Conservation (phyloP, 2,888 invertebrate species). For the Ectobius pallidus region DNA sequence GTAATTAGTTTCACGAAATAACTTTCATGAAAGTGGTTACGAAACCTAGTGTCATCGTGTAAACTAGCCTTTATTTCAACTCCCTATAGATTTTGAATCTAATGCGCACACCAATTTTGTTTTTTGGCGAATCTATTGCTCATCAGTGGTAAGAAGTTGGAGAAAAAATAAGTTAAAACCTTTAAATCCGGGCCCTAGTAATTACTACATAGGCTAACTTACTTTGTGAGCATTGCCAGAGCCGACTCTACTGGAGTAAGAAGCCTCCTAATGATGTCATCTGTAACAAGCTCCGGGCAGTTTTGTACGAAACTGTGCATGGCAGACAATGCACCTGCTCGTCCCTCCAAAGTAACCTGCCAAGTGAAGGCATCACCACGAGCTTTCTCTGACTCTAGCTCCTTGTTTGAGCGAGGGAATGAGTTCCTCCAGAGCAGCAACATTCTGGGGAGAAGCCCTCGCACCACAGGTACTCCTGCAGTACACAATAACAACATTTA, state of each 20-base stretch:
- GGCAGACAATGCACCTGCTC: slow-evolving; percentile 95
- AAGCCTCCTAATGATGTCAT: slow-evolving; percentile 88
- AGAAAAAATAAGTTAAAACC: too few relatives aligned
- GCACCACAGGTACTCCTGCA: slow-evolving; percentile 86
- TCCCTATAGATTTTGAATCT: too few relatives aligned
- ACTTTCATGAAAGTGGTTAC: too few relatives aligned
- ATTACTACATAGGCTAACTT: too few relatives aligned
- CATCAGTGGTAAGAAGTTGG: too few relatives aligned
- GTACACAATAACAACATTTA: too few relatives aligned
- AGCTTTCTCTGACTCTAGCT: slow-evolving; percentile 95
- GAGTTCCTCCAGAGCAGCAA: slow-evolving; percentile 95
- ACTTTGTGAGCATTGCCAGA: slow-evolving; percentile 93
- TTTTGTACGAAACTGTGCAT: slow-evolving; percentile 92
- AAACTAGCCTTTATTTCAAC: too few relatives aligned
- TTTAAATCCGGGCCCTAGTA: too few relatives aligned
- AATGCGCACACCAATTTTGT: too few relatives aligned
- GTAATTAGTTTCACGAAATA: too few relatives aligned
- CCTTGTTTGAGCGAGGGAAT: slow-evolving; percentile 95
- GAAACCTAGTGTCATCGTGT: too few relatives aligned
- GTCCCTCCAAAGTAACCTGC: slow-evolving; percentile 96
- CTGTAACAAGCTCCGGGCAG: slow-evolving; percentile 88
- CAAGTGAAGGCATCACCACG: slow-evolving; percentile 98
- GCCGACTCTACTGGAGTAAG: slow-evolving; percentile 94
- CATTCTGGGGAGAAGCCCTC: slow-evolving; percentile 91
- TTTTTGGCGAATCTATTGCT: too few relatives aligned